These are phyloP conservation scores for Hydroisotoma schaefferi DNA, from an alignment of 2,888 invertebrate species.

Conservation along the genomic window DNA sequence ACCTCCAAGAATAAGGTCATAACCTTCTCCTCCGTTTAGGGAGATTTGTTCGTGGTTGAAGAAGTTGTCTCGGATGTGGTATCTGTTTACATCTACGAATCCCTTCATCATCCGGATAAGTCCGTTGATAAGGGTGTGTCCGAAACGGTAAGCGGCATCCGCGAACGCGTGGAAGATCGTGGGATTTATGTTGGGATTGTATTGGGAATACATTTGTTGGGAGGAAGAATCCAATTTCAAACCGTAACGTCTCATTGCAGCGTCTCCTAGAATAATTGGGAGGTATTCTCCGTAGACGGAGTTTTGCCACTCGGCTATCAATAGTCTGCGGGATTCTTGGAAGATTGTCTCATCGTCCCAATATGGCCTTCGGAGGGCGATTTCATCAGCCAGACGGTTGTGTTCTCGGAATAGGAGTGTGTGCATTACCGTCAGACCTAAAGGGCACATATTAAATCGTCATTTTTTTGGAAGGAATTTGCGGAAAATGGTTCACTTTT, in stretches of 20 bases:
- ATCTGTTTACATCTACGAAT: constrained; percentile 32
- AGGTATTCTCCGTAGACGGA: constrained; percentile 45
- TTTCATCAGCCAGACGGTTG: constrained; percentile 44
- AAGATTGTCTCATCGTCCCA: constrained; percentile 45
- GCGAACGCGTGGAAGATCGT: constrained; percentile 44
- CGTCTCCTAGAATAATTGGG: constrained; percentile 42
- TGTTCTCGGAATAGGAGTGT: constrained; percentile 44
- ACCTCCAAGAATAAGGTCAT: constrained; percentile 43
- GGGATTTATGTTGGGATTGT: constrained; percentile 40
- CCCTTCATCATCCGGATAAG: constrained; percentile 42
- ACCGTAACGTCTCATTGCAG: constrained; percentile 33
- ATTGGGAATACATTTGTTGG: constrained; percentile 23
- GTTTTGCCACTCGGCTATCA: constrained; percentile 45
- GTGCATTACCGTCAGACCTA: constrained; percentile 41
- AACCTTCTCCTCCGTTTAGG: constrained; percentile 41
- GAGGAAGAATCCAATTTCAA: constrained; percentile 31
- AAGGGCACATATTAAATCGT: background rate
- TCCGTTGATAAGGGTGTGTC: constrained; percentile 43
- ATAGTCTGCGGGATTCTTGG: constrained; percentile 45
- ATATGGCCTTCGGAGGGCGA: constrained; percentile 33
- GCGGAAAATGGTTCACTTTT: background rate
- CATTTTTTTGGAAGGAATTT: too few relatives aligned
- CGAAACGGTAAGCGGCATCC: constrained; percentile 45
- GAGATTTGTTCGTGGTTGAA: constrained; percentile 43
- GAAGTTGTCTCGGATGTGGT: constrained; percentile 42